Evolutionary conservation across 2,797 vertebrate species (phyloP).

Genomic region (Sarcoramphus papa): DNA sequence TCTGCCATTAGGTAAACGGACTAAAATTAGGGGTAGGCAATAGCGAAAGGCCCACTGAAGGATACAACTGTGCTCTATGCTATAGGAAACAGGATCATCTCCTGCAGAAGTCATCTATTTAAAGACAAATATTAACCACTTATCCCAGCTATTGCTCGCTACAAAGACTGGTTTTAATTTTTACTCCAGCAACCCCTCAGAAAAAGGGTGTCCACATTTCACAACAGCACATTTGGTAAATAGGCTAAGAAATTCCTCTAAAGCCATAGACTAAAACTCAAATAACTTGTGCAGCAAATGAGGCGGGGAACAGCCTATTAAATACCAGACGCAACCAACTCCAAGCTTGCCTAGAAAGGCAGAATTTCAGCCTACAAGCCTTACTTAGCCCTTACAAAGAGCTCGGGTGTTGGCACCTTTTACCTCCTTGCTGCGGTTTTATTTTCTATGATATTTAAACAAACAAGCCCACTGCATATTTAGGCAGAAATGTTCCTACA

Average conservation of each 20-base stretch:
- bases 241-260: neutral
- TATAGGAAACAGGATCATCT: rapidly evolving
- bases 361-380: neutral
- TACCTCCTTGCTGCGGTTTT: neutral
- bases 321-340: neutral
- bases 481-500: slow-evolving; percentile 35
- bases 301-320: neutral
- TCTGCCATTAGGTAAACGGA: rapidly evolving
- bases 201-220: neutral
- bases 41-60: neutral
- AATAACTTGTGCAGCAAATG: neutral
- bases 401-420: slow-evolving; percentile 9
- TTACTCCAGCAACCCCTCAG: neutral
- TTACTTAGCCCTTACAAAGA: neutral
- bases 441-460: neutral
- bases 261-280: neutral
- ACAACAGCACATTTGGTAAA: neutral
- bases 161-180: neutral
- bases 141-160: rapidly evolving
- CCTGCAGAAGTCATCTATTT: neutral
- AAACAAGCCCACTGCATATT: slow-evolving; percentile 52
- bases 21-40: rapidly evolving
- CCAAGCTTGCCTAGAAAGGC: neutral
- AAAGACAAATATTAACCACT: rapidly evolving
- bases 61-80: rapidly evolving